Base-by-base conservation (phyloP, 2,113 vertebrate species). In the Macquaria ambigua region DNA sequence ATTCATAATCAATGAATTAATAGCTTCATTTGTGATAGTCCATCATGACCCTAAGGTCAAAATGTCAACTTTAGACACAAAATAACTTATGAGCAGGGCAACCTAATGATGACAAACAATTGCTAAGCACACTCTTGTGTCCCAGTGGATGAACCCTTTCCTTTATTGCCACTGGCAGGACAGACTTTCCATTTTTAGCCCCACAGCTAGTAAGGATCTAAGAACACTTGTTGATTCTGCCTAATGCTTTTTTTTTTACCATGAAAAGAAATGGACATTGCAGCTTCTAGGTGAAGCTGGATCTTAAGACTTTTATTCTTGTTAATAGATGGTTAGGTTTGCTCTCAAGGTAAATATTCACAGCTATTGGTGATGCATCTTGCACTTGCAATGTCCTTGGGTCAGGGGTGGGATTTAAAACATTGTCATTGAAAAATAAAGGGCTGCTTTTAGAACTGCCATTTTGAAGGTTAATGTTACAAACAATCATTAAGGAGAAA, bases 241-340 rank as follows among this genome's bases (percentile, higher is more conserved):
- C 34, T 34, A 34, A n/a, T n/a, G n/a, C n/a, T 31, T 31, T 31
- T 31, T n/a, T 6, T 50, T 23, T 63, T 21, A 41, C 48, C 2
- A 7, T 46, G 28, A 6, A 23, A 18, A 37, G 16, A 82, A 66
- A 48, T 34, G 0, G 28, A 37, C 10, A 50, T 39, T 58, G 9
- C 23, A 31, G 56, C 56, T 15, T 55, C 37, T 48, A 14, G 46
- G 16, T 59, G 16, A n/a, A 8, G 25, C 23, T 70, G 25, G 1
- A 50, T 15, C 11, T 41, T 6, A 37, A n/a, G 55, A 50, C 18
- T 23, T 46, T 41, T 67, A 56, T 14, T 70, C 8, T 50, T 59
- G 64, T 28, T 15, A 5, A 34, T 59, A 63, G 46, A 31, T 71
- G 56, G 21, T 55, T 78, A n/a, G 43, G 20, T 70, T 41, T 82